Evolutionary conservation across 2,797 vertebrate species (phyloP).

Genomic region (Astyanax mexicanus): DNA sequence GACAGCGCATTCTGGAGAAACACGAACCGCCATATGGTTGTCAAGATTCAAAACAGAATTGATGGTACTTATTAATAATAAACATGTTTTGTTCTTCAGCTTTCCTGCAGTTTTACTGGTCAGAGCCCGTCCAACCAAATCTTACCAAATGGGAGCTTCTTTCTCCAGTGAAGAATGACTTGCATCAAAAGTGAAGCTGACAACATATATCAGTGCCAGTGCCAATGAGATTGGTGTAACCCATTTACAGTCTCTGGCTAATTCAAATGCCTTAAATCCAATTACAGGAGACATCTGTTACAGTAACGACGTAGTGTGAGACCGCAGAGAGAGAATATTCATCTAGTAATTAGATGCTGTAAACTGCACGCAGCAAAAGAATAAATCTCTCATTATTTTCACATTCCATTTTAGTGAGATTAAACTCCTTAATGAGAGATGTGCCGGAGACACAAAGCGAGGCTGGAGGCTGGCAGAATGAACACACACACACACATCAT

Average conservation of each 20-base stretch:
- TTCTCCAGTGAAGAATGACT: conserved; percentile 36
- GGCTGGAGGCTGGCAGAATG: background rate
- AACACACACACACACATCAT: conserved; percentile 21
- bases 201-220: conserved; percentile 51
- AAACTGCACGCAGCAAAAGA: conserved; percentile 43
- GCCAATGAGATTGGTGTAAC: conserved; percentile 44
- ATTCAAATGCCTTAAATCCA: conserved; percentile 48
- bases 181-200: conserved; percentile 39
- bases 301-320: conserved; percentile 44
- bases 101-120: background rate
- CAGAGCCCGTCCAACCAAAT: background rate
- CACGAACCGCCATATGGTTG: no score
- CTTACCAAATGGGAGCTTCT: background rate
- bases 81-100: background rate
- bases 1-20: no score
- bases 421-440: conserved; percentile 31
- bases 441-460: background rate
- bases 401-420: conserved; percentile 39
- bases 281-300: conserved; percentile 55
- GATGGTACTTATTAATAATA: background rate
- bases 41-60: no score
- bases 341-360: conserved; percentile 47
- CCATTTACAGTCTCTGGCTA: conserved; percentile 47
- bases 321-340: conserved; percentile 48
- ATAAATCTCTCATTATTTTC: conserved; percentile 46